Base-by-base conservation (phyloP, 2,113 vertebrate species). In the Hyperopisus bebe region DNA sequence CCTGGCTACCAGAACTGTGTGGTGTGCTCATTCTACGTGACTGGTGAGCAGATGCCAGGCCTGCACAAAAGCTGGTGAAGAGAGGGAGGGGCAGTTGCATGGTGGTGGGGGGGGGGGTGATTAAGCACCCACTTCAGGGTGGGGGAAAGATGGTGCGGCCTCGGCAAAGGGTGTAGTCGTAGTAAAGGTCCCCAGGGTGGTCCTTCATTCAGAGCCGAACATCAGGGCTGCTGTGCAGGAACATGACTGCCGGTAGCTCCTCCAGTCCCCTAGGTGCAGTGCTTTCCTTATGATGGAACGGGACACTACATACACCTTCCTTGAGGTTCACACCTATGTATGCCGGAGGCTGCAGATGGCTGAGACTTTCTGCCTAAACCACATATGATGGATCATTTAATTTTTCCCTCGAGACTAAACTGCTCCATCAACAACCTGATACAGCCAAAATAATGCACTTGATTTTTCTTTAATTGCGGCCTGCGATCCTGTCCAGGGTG, bases 11-110 rank as follows among this genome's bases (percentile, higher is more conserved):
- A 84, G 53, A 77, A n/a, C 89, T 89, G 70, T 88, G 88, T 90
- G 89, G 77, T 91, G 87, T 86, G 91, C 92, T 93, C 93, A 90
- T 92, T 91, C 90, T 92, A 93, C 92, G 93, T 93, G 92, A 92
- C 88, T 83, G 9, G 93, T 66, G 74, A 53, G 86, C 90, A 39
- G 55, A 90, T 91, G 48, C 24, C 44, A 51, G 88, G 27, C 1
- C 46, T 21, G 13, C 31, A 92, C 66, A 85, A 58, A n/a, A 5
- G 46, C 62, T 50, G 13, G 27, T 74, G 62, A 55, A 48, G 46
- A 17, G 21, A 19, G 86, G 15, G 27, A 51, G 86, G 86, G 85
- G 27, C 62, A 66, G n/a, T 66, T 66, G 62, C 62, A 27, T 66
- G n/a, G 62, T 66, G 24, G 21, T 1, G 35, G 35, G 55, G 24